phyloP scores from a whole-genome alignment of 1,140 invertebrate species.

The Tachypleus tridentatus region DNA sequence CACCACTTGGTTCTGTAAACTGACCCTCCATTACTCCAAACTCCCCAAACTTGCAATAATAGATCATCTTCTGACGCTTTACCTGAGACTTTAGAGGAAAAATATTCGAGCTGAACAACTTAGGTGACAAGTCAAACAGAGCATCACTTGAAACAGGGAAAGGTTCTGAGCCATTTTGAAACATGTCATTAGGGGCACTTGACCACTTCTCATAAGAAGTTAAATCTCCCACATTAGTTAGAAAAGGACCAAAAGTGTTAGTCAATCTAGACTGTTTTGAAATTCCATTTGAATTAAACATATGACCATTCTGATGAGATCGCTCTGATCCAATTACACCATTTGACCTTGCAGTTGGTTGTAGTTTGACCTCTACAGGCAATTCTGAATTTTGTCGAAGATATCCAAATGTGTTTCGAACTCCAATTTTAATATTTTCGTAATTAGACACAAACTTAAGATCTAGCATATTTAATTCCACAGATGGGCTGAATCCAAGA shows the following conservation, averaged over 20 bases:
- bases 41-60: conserved; percentile 99
- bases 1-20: conserved; percentile 97
- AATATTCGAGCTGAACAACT: conserved; percentile 68
- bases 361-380: conserved; percentile 43
- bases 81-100: conserved; percentile 92
- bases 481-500: conserved; percentile 70
- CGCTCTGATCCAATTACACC: conserved; percentile 26
- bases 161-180: conserved; percentile 44
- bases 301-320: conserved; percentile 33
- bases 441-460: conserved; percentile 94
- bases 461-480: conserved; percentile 58
- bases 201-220: conserved; percentile 91
- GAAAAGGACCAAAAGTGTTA: conserved; percentile 61
- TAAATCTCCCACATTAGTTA: conserved; percentile 20
- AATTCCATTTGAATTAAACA: conserved; percentile 61
- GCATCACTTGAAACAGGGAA: conserved; percentile 18
- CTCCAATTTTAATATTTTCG: conserved; percentile 78
- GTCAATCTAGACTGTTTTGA: conserved; percentile 66
- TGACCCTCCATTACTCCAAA: conserved; percentile 98
- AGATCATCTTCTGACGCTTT: conserved; percentile 99
- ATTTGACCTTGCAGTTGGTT: conserved; percentile 73
- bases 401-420: conserved; percentile 91
- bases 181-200: conserved; percentile 63
- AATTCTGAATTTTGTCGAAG: conserved; percentile 56
- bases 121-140: conserved; percentile 43